A percentile compares a stretch with the other conserved stretches of the same genome.
phyloP scores from a whole-genome alignment of 2,797 vertebrate species.

The Bradypodion pumilum region DNA sequence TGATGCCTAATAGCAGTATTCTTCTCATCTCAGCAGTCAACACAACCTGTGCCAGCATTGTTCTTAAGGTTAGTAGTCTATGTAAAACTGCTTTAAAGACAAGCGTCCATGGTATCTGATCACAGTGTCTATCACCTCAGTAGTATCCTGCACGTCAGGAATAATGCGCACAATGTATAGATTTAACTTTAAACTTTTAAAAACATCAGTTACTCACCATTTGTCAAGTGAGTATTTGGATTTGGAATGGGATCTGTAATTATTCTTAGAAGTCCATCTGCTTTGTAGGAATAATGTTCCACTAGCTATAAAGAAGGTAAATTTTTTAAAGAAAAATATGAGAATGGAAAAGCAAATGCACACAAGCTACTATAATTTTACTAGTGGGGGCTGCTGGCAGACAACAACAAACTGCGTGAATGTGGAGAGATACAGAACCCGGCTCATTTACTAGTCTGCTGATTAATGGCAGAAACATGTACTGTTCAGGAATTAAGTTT shows the following conservation, averaged over 20 bases:
- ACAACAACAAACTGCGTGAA: too few relatives aligned
- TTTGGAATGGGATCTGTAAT: constrained; percentile 88
- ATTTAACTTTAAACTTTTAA: not conserved
- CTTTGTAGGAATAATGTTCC: constrained; percentile 97
- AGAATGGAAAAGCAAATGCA: constrained; percentile 1
- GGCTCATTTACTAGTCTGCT: too few relatives aligned
- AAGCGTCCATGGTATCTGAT: not conserved
- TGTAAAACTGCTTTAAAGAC: not conserved
- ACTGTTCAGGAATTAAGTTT: too few relatives aligned
- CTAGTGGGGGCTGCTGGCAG: too few relatives aligned
- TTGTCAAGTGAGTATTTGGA: constrained; percentile 66
- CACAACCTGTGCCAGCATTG: too few relatives aligned
- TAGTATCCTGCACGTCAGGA: not conserved
- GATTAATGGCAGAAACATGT: too few relatives aligned
- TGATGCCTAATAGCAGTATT: too few relatives aligned
- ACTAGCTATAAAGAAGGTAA: constrained; percentile 81
- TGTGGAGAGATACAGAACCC: too few relatives aligned
- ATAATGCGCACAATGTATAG: not conserved
- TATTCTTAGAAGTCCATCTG: constrained; percentile 90
- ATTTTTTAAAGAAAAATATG: not conserved
- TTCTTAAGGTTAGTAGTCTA: not conserved
- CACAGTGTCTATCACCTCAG: not conserved
- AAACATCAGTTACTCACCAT: constrained; percentile 68
- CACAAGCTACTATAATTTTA: not conserved
- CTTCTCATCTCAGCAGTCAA: too few relatives aligned